These are phyloP conservation scores for Muscicapa comitata DNA, from an alignment of 2,797 vertebrate genomes.

Conservation along the genomic window DNA sequence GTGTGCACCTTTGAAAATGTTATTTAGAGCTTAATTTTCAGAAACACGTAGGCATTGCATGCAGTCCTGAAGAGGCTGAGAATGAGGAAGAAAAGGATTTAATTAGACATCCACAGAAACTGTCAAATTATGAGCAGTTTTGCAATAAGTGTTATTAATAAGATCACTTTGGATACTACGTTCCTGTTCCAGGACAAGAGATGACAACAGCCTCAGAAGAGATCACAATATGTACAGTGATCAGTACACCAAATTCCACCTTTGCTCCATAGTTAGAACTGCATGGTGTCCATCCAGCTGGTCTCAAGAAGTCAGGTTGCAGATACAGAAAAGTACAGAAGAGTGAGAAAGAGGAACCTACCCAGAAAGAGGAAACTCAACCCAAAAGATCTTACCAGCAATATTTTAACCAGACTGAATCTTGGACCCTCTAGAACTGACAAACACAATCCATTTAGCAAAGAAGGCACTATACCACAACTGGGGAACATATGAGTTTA, in stretches of 20 bases:
- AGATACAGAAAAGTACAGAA: neutral
- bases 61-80: neutral
- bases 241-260: neutral
- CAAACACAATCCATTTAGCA: neutral
- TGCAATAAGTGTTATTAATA: neutral
- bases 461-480: neutral
- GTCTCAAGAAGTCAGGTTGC: neutral
- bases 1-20: neutral
- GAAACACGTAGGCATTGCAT: neutral
- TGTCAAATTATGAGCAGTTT: neutral
- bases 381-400: neutral
- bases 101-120: neutral
- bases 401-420: neutral
- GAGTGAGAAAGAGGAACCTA: neutral
- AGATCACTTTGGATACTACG: neutral
- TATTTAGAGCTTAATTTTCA: neutral
- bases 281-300: rapidly evolving
- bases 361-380: neutral
- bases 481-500: neutral
- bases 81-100: neutral
- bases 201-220: neutral
- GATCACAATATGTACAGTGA: neutral
- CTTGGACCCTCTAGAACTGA: neutral
- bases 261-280: neutral
- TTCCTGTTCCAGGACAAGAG: neutral